These are phyloP conservation scores for Brachypteracias leptosomus DNA, from an alignment of 2,113 vertebrate genomes.

Conservation along the genomic window DNA sequence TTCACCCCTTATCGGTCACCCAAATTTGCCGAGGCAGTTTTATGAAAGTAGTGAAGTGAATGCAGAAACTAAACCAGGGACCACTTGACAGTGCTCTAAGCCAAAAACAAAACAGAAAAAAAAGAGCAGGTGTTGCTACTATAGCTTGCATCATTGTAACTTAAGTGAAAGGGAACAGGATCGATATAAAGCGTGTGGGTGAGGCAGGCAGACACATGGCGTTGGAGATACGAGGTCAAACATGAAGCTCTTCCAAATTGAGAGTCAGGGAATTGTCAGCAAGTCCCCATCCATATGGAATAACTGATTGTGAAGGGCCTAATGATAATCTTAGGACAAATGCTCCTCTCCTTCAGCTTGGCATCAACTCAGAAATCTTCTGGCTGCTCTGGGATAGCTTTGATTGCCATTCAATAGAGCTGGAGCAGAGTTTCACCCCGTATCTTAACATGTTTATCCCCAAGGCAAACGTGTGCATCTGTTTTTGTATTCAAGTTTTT, in stretches of 20 bases:
- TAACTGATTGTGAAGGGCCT: background rate
- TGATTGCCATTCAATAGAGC: background rate
- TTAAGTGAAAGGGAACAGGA: background rate
- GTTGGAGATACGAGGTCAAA: background rate
- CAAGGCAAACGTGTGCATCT: background rate
- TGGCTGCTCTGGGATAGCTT: background rate
- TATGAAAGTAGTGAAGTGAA: background rate
- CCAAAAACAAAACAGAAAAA: background rate
- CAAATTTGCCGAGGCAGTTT: background rate
- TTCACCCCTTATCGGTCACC: background rate
- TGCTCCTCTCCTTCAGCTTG: background rate
- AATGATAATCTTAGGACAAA: background rate
- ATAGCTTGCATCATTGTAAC: background rate
- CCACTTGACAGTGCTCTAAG: background rate
- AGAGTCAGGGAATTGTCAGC: background rate
- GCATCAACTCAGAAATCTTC: background rate
- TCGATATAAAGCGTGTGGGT: rapidly evolving
- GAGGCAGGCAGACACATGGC: background rate
- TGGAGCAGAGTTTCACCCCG: background rate
- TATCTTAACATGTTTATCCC: background rate
- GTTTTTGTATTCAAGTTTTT: background rate
- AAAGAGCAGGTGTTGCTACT: background rate
- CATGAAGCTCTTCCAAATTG: background rate
- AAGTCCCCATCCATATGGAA: background rate
- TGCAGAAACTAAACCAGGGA: background rate